A percentile compares a stretch with the other conserved stretches of the same genome.
phyloP scores from a whole-genome alignment of 2,888 invertebrate genomes.

The Eristalis pertinax region DNA sequence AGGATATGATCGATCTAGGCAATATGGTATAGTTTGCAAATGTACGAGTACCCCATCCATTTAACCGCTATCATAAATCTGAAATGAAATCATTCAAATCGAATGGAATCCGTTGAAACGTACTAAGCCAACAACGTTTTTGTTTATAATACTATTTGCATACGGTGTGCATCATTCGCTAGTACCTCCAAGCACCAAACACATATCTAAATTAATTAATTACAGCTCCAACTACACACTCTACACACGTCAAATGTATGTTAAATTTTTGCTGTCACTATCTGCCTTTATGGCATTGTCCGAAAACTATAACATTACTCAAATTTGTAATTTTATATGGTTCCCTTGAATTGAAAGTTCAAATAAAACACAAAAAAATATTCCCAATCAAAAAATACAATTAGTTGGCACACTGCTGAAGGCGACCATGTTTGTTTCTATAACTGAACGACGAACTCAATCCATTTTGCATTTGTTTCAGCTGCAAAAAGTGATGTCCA shows the following conservation, averaged over 20 bases:
- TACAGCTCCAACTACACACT: background rate
- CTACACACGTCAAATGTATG: background rate
- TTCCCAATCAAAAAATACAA: background rate
- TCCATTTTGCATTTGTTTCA: background rate
- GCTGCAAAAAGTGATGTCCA: conserved; percentile 6
- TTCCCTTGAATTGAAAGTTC: background rate
- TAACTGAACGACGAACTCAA: background rate
- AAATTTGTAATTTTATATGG: background rate
- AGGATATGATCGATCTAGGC: too few species aligned
- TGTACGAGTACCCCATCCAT: too few species aligned
- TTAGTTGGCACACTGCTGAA: background rate
- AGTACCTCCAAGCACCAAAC: too few species aligned
- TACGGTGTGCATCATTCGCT: too few species aligned
- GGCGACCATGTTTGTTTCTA: background rate
- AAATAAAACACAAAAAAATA: background rate
- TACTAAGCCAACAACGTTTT: too few species aligned
- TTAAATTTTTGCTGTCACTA: background rate
- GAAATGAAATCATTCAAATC: too few species aligned
- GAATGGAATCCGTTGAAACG: too few species aligned
- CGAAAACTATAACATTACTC: conserved; percentile 3
- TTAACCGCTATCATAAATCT: too few species aligned
- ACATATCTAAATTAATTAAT: too few species aligned
- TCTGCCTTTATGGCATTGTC: background rate
- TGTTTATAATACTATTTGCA: too few species aligned
- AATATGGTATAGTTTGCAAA: too few species aligned